phyloP scores from a whole-genome alignment of 1,140 invertebrate species.

The Antheraea mylitta region DNA sequence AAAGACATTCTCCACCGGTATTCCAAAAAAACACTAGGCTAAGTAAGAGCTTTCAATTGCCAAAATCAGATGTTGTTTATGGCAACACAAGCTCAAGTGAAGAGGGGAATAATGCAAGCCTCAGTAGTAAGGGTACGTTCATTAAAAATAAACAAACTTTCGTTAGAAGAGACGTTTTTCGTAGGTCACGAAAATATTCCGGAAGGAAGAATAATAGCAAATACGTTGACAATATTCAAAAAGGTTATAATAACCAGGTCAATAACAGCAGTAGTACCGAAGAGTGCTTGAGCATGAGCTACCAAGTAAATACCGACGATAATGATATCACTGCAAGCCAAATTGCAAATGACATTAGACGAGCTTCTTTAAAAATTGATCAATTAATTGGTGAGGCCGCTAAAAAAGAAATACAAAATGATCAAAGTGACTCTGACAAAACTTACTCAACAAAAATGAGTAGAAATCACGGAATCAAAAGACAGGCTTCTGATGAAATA shows the following conservation, averaged over 20 bases:
- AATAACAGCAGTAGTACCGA: conserved; percentile 77
- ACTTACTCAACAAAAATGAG: conserved; percentile 74
- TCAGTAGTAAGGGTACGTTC: conserved; percentile 77
- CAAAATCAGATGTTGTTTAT: conserved; percentile 73
- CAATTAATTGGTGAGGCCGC: conserved; percentile 79
- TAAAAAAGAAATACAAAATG: conserved; percentile 76
- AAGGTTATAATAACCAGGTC: conserved; percentile 56
- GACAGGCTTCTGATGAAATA: conserved; percentile 69
- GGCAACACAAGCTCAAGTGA: conserved; percentile 76
- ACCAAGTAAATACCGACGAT: conserved; percentile 76
- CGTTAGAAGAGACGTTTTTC: conserved; percentile 72
- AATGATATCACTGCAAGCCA: conserved; percentile 78
- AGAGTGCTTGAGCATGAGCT: conserved; percentile 72
- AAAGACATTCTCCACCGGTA: conserved; percentile 76
- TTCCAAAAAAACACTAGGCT: conserved; percentile 78
- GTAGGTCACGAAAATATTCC: conserved; percentile 78
- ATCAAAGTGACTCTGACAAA: conserved; percentile 58
- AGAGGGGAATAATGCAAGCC: conserved; percentile 66
- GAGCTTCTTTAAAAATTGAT: conserved; percentile 78
- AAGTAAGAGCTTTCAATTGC: conserved; percentile 76
- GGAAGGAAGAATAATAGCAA: conserved; percentile 77
- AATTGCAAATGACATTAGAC: conserved; percentile 78
- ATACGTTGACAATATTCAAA: conserved; percentile 74
- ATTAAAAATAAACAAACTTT: conserved; percentile 82
- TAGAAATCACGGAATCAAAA: conserved; percentile 70